Percentiles rank a stretch among this genome's conserved stretches.
These are phyloP conservation scores for Sinella curviseta DNA, from an alignment of 1,140 invertebrate genomes.

Conservation along the genomic window DNA sequence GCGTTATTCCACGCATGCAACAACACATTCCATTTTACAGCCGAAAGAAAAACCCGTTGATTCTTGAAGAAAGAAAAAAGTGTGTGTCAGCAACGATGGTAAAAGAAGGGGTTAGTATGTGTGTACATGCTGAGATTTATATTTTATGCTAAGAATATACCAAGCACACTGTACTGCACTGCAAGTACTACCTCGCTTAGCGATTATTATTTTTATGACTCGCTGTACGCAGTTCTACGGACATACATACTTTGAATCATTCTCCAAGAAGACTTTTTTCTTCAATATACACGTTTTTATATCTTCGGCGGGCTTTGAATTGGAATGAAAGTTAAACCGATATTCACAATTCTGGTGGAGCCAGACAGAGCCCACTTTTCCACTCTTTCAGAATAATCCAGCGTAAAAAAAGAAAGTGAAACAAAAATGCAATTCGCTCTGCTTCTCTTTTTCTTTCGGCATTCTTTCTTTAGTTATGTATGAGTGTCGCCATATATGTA, in stretches of 20 bases:
- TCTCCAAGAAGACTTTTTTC: background rate
- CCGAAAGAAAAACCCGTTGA: background rate
- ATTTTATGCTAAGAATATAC: too few species aligned
- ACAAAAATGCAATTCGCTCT: slow-evolving; percentile 18
- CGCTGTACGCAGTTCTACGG: background rate
- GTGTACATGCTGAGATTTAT: too few species aligned
- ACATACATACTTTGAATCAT: background rate
- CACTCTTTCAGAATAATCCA: background rate
- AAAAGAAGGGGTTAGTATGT: too few species aligned
- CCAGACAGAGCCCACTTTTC: background rate
- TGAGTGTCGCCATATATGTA: background rate
- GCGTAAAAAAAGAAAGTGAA: slow-evolving; percentile 15
- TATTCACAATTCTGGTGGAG: too few species aligned
- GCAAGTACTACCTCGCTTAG: background rate
- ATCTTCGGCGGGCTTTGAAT: background rate
- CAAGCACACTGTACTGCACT: background rate
- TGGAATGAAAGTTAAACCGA: background rate
- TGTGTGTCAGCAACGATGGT: background rate
- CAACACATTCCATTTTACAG: background rate
- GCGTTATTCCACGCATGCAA: background rate
- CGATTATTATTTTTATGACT: slow-evolving; percentile 24
- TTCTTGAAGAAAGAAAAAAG: background rate
- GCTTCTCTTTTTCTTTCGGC: background rate
- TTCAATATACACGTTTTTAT: too few species aligned
- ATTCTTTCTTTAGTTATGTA: background rate